Evolutionary conservation across 2,888 invertebrate species (phyloP).

Genomic region (Proisotoma minuta): DNA sequence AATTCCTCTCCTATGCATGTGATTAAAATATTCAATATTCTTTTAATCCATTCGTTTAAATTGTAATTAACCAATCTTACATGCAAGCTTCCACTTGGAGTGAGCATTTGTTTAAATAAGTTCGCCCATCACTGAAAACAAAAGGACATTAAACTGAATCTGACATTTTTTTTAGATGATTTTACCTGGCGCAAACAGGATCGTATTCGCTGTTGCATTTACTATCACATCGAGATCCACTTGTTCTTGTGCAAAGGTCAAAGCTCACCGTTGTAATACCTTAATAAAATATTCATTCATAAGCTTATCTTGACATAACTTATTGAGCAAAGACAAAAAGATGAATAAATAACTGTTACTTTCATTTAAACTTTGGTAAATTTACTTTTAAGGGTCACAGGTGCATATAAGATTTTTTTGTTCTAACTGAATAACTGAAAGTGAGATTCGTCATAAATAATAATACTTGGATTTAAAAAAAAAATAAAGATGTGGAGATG

Average conservation of each 20-base stretch:
- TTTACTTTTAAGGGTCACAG: slow-evolving; percentile 2
- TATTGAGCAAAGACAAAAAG: too few relatives aligned
- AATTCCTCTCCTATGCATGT: slow-evolving; percentile 58
- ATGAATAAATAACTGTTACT: too few relatives aligned
- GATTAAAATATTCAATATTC: too few relatives aligned
- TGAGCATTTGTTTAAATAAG: slow-evolving; percentile 74
- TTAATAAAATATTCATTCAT: slow-evolving; percentile 26
- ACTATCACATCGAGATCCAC: slow-evolving; percentile 65
- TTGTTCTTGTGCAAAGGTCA: slow-evolving; percentile 61
- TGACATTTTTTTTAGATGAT: slow-evolving; percentile 63
- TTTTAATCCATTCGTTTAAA: not conserved
- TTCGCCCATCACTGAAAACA: slow-evolving; percentile 62
- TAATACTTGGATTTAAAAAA: too few relatives aligned
- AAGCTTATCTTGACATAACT: not conserved
- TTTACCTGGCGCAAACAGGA: slow-evolving; percentile 69
- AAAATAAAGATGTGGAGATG: too few relatives aligned
- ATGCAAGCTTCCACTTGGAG: slow-evolving; percentile 71
- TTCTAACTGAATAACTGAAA: too few relatives aligned
- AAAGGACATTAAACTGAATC: slow-evolving; percentile 49
- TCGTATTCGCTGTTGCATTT: slow-evolving; percentile 78
- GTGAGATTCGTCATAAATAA: too few relatives aligned
- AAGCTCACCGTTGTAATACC: slow-evolving; percentile 46
- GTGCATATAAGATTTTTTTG: too few relatives aligned
- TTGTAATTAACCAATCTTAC: slow-evolving; percentile 51
- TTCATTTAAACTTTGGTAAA: too few relatives aligned